Evolutionary conservation across 1,140 invertebrate species (phyloP), one percentile per base, ranked within the genome.

Genomic region (Amyelois transitella): DNA sequence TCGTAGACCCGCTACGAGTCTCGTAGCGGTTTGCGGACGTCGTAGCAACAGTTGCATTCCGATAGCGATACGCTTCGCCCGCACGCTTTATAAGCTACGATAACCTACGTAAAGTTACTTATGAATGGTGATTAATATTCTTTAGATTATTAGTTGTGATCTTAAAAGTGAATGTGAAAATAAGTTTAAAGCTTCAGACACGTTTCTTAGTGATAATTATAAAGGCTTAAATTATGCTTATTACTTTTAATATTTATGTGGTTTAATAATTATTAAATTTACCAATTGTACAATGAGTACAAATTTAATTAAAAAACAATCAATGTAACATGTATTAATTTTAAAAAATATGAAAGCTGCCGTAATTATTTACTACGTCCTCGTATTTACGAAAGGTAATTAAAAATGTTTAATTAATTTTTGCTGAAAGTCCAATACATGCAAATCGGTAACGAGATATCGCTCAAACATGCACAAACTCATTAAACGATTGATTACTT

Each of bases 31-130:
- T n/a, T 18, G 12, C 7, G 25, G 1, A 6, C 25, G 25, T 60
- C n/a, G 65, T 75, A 81, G 81, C 81, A 85, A 86, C 82, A 83
- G 82, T 86, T 86, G 75, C 75, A 73, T 64, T 49, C 58, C 58
- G 62, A 47, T 19, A 69, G 69, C 60, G 77, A 64, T 67, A 61
- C 77, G 72, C 61, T 63, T 55, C 80, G 62, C 80, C 65, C 78
- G 80, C 57, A 45, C 38, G 22, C 45, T 21, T 38, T 48, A 21
- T 10, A 45, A 51, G 17, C 19, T 64, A 47, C 59, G 55, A 14
- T 38, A 3, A 14, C n/a, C n/a, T n/a, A n/a, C n/a, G n/a, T n/a
- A n/a, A n/a, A n/a, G n/a, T n/a, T n/a, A n/a, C n/a, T n/a, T n/a
- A n/a, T n/a, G n/a, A n/a, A n/a, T n/a, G n/a, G n/a, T n/a, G n/a